phyloP scores from a whole-genome alignment of 2,113 vertebrate genomes.

The Dasyprocta punctata region DNA sequence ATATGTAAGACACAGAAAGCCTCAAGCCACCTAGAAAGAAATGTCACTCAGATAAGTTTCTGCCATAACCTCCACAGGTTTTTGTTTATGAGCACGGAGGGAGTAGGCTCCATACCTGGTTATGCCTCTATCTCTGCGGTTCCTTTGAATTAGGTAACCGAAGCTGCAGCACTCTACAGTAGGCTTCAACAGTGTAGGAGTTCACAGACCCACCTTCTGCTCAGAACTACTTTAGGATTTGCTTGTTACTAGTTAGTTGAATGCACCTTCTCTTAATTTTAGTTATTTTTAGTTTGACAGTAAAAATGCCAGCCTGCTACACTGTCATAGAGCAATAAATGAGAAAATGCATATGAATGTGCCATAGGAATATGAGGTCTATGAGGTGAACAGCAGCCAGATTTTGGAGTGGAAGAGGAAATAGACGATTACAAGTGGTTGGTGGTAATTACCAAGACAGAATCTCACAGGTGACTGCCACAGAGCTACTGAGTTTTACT shows the following conservation, averaged over 20 bases:
- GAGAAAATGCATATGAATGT: background rate
- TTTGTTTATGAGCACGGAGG: fast-evolving
- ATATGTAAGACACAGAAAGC: background rate
- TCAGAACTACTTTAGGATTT: background rate
- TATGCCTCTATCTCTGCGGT: background rate
- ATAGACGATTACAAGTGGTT: background rate
- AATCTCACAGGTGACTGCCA: background rate
- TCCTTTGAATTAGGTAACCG: background rate
- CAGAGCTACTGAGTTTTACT: background rate
- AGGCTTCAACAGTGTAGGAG: background rate
- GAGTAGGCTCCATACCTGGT: fast-evolving
- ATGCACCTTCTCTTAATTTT: background rate
- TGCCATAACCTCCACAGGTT: background rate
- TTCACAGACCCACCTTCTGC: background rate
- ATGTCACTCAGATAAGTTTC: background rate
- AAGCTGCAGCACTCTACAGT: background rate
- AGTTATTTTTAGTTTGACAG: background rate
- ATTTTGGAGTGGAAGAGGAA: background rate
- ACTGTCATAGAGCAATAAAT: background rate
- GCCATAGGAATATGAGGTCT: background rate
- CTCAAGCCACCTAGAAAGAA: background rate
- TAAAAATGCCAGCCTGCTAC: background rate
- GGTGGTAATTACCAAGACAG: background rate
- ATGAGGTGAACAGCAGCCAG: background rate
- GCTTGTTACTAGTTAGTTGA: background rate